Base-by-base conservation (phyloP, 2,888 invertebrate genomes). In the Formica aserva region DNA sequence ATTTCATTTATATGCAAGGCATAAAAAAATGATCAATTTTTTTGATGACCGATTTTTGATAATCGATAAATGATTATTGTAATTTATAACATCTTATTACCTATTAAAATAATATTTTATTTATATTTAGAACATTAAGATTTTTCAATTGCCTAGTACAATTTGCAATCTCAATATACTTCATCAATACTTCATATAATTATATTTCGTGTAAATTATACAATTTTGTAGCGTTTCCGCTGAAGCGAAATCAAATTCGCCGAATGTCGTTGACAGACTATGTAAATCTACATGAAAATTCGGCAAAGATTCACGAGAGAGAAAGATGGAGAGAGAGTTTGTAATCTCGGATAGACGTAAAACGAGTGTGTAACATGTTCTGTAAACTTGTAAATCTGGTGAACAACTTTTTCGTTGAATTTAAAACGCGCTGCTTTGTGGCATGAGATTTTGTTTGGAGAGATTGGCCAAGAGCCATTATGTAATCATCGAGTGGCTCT, bases 381-480 rank as follows among this genome's bases (percentile, higher is more conserved):
- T 18, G 35, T 48, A 65, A 75, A 32, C 32, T 22, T 32, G 45
- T 62, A 35, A 75, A 32, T 9, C 22, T 45, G 35, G 52, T 52
- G 41, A 76, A 77, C 18, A 29, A 13, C 26, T 32, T n/a, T 67
- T 66, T 22, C 32, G n/a, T 52, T 29, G 9, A 55, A 55, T 18
- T 55, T 67, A 18, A 67, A 77, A 55, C 3, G 52, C 26, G 38
- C 13, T 38, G 38, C n/a, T n/a, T 69, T 69, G 55, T 57, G 69
- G 41, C n/a, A 29, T 57, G 55, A 69, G 11, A 55, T 69, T 77
- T 29, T 41, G 69, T 32, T 41, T n/a, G 41, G 41, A 38, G 22
- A 77, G 69, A 57, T 69, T 69, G 57, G 38, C 22, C 55, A 22
- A 69, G 41, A 77, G 29, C 57, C 69, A 77, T 69, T 77, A 77